Evolutionary conservation across 1,140 invertebrate genomes (phyloP).

Genomic region (Drosophila elegans): DNA sequence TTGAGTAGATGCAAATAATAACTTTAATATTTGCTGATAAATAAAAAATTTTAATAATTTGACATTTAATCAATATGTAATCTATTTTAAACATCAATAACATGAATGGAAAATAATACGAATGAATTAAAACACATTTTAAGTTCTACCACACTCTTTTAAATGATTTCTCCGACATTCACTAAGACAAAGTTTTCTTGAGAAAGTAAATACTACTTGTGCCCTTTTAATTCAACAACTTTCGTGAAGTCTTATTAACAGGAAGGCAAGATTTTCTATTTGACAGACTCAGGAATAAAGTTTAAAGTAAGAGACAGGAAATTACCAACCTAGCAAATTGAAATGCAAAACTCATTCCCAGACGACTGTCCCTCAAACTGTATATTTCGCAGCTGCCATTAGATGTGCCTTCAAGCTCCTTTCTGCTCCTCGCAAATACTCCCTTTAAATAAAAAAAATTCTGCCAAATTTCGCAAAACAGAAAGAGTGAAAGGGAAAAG

Average conservation of each 20-base stretch:
- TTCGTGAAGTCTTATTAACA: conserved; percentile 28
- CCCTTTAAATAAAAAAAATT: conserved; percentile 72
- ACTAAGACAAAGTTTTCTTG: background rate
- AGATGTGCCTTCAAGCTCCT: background rate
- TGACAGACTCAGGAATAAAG: conserved; percentile 5
- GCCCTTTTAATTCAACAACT: conserved; percentile 28
- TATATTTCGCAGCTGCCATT: conserved; percentile 18
- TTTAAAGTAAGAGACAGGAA: conserved; percentile 5
- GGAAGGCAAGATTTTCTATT: conserved; percentile 1
- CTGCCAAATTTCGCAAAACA: conserved; percentile 47
- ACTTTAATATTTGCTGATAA: background rate
- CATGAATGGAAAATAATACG: too few species aligned
- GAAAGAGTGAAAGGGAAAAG: conserved; percentile 25
- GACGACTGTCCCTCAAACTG: conserved; percentile 41
- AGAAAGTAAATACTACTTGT: conserved; percentile 7
- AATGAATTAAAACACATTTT: too few species aligned
- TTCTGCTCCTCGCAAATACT: conserved; percentile 1
- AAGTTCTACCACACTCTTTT: too few species aligned
- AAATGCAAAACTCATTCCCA: conserved; percentile 67
- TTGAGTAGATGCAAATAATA: background rate
- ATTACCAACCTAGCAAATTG: conserved; percentile 53
- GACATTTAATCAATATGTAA: too few species aligned
- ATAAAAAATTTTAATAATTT: background rate
- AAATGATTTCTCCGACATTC: background rate
- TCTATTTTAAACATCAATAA: too few species aligned